Conservation (phyloP, 2,113 vertebrate species). For the Vicugna pacos region DNA sequence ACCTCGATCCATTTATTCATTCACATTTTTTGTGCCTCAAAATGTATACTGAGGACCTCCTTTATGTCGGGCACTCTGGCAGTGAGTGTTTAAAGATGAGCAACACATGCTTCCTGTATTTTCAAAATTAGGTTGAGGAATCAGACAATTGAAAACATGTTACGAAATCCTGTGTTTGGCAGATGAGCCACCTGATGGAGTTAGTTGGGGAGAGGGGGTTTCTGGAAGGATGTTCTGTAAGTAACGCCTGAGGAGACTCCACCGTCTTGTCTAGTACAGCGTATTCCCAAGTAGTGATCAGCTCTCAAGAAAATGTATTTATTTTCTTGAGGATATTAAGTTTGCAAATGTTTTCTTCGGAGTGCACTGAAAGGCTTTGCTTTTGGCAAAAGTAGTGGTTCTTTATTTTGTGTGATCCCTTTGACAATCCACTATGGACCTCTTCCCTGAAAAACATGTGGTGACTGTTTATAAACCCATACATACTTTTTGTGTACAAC, state of each 20-base stretch:
- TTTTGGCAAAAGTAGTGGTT: background rate
- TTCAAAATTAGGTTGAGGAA: background rate
- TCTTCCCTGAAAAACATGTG: background rate
- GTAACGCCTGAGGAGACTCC: background rate
- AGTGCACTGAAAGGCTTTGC: background rate
- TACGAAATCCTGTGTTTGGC: background rate
- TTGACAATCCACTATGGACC: background rate
- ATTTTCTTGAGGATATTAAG: background rate
- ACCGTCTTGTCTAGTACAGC: background rate
- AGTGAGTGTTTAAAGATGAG: background rate
- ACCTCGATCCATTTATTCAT: background rate
- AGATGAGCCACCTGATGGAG: background rate
- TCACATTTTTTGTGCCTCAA: background rate
- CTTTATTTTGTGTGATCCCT: background rate
- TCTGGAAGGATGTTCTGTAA: background rate
- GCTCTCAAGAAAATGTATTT: background rate
- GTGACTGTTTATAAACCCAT: background rate
- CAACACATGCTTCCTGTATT: background rate
- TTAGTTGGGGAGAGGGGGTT: rapidly evolving
- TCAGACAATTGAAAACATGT: background rate
- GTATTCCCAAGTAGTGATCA: background rate
- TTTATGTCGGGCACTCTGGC: background rate
- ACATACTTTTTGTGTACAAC: background rate
- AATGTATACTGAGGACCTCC: background rate
- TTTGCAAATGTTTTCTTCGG: background rate